Evolutionary conservation across 30 jellyfish, hydroid and myxozoan species (phyloP).

Genomic region (Cassiopea andromeda): DNA sequence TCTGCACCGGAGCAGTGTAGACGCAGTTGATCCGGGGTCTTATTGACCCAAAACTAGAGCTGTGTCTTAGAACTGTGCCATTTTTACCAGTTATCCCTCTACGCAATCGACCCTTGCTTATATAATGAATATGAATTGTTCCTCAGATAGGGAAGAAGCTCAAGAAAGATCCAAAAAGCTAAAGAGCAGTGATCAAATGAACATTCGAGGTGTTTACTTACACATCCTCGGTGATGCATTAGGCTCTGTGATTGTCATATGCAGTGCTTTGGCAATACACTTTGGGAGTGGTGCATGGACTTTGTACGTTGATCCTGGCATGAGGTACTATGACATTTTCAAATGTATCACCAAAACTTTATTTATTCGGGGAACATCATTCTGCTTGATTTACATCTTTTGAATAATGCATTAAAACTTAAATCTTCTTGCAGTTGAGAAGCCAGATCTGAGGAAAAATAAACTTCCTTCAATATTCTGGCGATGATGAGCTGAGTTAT

Average conservation of each 20-base stretch:
- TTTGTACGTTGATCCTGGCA: conserved; percentile 90
- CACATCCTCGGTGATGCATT: conserved; percentile 99
- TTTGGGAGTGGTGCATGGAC: conserved; percentile 90
- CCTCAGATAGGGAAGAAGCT: background rate
- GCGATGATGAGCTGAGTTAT: no score
- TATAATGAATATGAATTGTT: background rate
- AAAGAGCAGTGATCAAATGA: conserved; percentile 83
- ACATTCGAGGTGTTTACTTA: conserved; percentile 89
- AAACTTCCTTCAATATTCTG: no score
- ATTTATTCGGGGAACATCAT: no score
- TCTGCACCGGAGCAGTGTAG: no score
- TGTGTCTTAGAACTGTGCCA: background rate
- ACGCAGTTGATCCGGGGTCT: no score
- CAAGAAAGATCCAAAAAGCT: conserved; percentile 15
- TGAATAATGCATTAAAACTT: no score
- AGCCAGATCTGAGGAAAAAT: no score
- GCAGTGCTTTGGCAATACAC: conserved; percentile 83
- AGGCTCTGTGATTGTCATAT: conserved; percentile 92
- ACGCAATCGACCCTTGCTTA: background rate
- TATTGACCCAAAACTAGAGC: no score
- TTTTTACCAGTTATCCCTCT: background rate
- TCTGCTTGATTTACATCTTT: no score
- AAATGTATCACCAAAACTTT: no score
- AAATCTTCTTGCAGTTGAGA: no score
- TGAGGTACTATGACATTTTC: no score